Base-by-base conservation (phyloP, 2,113 vertebrate species). In the Sceloporus tristichus region DNA sequence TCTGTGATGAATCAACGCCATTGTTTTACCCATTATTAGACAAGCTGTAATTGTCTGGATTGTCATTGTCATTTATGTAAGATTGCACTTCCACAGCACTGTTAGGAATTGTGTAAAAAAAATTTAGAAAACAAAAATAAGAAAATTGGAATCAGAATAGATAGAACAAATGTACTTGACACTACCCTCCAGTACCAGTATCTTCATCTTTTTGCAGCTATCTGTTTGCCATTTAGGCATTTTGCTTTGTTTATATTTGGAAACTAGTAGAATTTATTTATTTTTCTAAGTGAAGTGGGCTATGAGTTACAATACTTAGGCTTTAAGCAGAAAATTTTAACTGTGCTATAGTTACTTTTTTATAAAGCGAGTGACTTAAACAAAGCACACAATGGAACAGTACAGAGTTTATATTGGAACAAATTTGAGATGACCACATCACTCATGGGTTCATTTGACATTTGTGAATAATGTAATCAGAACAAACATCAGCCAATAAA, bases 401-500 rank as follows among this genome's bases (percentile, higher is more conserved):
- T 54, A 19, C n/a, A 66, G 13, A 54, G 80, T 88, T 88, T 83
- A 83, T 54, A 53, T 77, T 83, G 87, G 62, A 88, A 65, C 29
- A 83, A 54, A 83, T 83, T 34, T 88, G 73, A 42, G 18, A 83
- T 83, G 59, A 77, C 80, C 16, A 53, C 80, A 77, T 80, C 59
- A 83, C 40, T 83, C 59, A 54, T 77, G 62, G 62, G 42, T 88
- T 88, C 40, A 83, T 34, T 80, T 82, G 87, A 83, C 80, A 88
- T 53, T 38, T 88, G 79, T 82, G 40, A 76, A 76, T 83, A 76
- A 66, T 83, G 27, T 83, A 76, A 40, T 27, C 74, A 83, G 74
- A 83, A 40, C 23, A 38, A 70, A 38, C 14, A 66, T 88, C 42
- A 83, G 87, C 62, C 73, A 76, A 77, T 88, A 70, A 68, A 88